Evolutionary conservation across 1,140 invertebrate species (phyloP).

Genomic region (Caerostris extrusa): DNA sequence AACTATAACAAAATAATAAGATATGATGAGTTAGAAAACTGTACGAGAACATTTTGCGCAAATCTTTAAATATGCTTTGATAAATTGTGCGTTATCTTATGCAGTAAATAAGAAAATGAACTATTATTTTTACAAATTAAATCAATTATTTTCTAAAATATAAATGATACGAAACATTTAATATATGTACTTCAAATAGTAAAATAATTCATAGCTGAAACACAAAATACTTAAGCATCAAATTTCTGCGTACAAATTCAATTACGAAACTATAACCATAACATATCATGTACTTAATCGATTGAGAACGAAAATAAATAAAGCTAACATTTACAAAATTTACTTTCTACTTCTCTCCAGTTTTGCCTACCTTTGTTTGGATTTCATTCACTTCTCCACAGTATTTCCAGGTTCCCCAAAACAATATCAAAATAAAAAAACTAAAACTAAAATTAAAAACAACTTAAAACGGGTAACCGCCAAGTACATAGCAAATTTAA

Average conservation of each 20-base stretch:
- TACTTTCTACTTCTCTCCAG: background rate
- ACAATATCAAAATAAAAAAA: conserved; percentile 22
- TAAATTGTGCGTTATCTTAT: too few relatives aligned
- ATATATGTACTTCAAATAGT: background rate
- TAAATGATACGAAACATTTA: background rate
- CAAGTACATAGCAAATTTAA: background rate
- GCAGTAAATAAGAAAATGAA: too few relatives aligned
- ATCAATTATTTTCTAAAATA: too few relatives aligned
- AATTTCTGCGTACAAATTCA: background rate
- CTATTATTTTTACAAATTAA: too few relatives aligned
- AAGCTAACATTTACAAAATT: background rate
- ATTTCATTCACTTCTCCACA: background rate
- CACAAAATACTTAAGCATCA: background rate
- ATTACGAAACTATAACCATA: background rate
- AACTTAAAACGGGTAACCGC: conserved; percentile 5
- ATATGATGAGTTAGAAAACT: too few relatives aligned
- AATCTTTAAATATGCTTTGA: too few relatives aligned
- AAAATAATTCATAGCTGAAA: background rate
- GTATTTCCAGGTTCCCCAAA: conserved; percentile 2
- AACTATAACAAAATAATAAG: too few relatives aligned
- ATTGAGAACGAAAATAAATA: background rate
- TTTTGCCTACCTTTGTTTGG: background rate
- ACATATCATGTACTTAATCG: background rate
- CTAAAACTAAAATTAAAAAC: conserved; percentile 2
- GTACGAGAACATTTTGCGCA: too few relatives aligned